Evolutionary conservation across 2,888 invertebrate genomes (phyloP).

Genomic region (Siphlonurus alternatus): DNA sequence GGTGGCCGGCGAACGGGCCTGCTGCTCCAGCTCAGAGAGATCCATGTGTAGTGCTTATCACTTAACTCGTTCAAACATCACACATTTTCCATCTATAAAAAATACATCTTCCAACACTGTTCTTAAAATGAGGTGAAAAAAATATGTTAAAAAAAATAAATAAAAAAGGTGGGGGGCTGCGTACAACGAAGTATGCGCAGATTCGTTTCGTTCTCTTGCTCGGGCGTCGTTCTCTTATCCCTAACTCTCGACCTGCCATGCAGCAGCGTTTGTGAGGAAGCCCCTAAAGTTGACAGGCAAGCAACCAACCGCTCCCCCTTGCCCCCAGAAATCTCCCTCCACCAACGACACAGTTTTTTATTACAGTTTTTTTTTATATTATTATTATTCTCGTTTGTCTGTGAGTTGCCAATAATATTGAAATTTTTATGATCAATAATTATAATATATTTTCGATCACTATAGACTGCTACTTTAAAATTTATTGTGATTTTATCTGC

Average conservation of each 20-base stretch:
- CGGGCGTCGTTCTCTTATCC: not conserved
- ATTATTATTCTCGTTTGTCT: too few relatives aligned
- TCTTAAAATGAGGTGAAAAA: too few relatives aligned
- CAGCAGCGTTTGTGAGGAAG: not conserved
- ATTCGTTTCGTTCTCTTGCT: not conserved
- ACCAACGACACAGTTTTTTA: not conserved
- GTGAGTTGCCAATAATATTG: too few relatives aligned
- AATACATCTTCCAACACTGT: too few relatives aligned
- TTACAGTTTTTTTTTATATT: too few relatives aligned
- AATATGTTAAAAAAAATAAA: not conserved
- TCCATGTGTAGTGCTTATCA: too few relatives aligned
- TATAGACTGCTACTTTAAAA: too few relatives aligned
- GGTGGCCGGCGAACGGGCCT: not conserved
- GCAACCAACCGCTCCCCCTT: not conserved
- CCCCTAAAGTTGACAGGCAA: not conserved
- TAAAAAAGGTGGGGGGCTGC: not conserved
- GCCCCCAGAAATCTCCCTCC: not conserved
- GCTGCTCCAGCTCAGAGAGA: not conserved
- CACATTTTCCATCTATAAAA: too few relatives aligned
- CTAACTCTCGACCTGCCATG: not conserved
- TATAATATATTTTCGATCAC: too few relatives aligned
- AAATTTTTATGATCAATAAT: too few relatives aligned
- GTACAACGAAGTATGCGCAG: not conserved
- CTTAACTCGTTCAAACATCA: too few relatives aligned
- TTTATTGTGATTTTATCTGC: too few relatives aligned